These are phyloP conservation scores for Ophthalmolycus amberensis DNA, from an alignment of 2,113 vertebrate species.

Conservation along the genomic window DNA sequence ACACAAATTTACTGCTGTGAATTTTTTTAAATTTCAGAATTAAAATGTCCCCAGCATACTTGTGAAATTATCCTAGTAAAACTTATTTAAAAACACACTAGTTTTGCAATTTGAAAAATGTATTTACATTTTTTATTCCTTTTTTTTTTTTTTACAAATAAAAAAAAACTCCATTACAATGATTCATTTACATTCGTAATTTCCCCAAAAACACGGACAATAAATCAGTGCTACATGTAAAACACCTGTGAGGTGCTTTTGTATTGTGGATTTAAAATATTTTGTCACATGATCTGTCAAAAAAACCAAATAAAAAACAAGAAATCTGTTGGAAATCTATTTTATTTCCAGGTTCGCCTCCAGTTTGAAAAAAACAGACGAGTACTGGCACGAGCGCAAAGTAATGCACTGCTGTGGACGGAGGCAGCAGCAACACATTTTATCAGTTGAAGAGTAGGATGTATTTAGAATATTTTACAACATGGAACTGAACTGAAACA, in stretches of 20 bases:
- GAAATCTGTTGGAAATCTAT: no score
- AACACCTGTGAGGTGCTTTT: no score
- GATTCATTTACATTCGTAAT: conserved; percentile 9
- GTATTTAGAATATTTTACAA: no score
- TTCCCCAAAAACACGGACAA: neutral
- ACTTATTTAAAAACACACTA: neutral
- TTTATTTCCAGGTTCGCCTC: no score
- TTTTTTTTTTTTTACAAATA: conserved; percentile 16
- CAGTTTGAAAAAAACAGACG: no score
- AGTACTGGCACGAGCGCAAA: no score
- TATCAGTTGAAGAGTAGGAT: neutral
- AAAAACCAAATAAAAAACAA: no score
- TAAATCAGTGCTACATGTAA: neutral
- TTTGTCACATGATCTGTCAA: no score
- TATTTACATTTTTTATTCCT: conserved; percentile 12
- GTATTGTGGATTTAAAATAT: no score
- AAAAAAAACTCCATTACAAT: neutral
- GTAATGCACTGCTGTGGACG: no score
- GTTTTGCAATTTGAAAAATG: conserved; percentile 2
- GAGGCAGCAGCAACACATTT: neutral
- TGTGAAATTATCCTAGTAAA: neutral
- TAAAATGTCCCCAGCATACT: neutral
- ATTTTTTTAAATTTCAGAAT: neutral
- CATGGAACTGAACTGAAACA: no score
- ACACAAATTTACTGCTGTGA: neutral